Conservation (phyloP, 2,888 invertebrate genomes). For the Periphyllus acericola region DNA sequence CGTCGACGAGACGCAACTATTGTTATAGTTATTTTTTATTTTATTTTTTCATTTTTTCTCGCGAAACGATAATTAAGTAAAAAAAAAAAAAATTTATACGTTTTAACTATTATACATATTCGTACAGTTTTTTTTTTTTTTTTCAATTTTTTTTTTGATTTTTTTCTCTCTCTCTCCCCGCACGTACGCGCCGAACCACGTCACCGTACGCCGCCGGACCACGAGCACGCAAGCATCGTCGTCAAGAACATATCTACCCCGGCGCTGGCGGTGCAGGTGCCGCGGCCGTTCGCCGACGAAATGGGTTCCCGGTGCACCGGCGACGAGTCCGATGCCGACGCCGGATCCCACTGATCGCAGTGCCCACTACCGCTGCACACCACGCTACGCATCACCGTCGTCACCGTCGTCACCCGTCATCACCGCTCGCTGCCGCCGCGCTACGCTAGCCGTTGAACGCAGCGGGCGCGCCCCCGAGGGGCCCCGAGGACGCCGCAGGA, state of each 20-base stretch:
- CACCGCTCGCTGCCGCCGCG: not conserved
- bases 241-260: not conserved
- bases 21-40: not conserved
- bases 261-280: not conserved
- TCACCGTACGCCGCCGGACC: not conserved
- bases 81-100: too few species aligned
- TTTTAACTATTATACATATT: not conserved
- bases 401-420: too few species aligned
- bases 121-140: not conserved
- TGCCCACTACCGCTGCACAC: too few species aligned
- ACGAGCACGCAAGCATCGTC: not conserved
- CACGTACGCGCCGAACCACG: not conserved
- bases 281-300: not conserved
- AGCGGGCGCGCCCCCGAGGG: not conserved
- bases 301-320: constrained; percentile 8
- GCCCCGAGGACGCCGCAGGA: not conserved
- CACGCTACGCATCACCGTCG: not conserved
- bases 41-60: not conserved
- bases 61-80: not conserved
- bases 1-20: too few species aligned
- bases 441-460: not conserved
- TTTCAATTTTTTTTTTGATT: not conserved
- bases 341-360: not conserved
- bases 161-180: not conserved
- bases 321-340: not conserved